phyloP scores from a whole-genome alignment of 2,888 invertebrate genomes.

The Cartodere bifasciata region DNA sequence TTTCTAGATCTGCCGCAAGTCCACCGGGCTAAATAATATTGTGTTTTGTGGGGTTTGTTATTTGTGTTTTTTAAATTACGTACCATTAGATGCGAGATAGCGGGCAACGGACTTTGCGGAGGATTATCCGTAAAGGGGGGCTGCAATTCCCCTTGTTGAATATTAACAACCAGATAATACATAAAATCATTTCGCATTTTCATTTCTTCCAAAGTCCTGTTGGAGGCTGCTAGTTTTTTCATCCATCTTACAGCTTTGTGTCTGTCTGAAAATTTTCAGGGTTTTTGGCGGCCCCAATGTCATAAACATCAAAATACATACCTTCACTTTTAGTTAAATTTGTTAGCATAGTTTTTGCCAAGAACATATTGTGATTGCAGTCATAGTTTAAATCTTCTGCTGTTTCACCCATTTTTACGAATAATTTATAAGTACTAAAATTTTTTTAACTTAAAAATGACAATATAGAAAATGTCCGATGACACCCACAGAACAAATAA shows the following conservation, averaged over 20 bases:
- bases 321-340: constrained; percentile 30
- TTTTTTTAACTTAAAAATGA: background rate
- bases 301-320: constrained; percentile 13
- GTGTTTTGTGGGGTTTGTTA: background rate
- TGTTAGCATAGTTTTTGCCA: constrained; percentile 36
- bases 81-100: constrained; percentile 36
- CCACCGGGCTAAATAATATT: constrained; percentile 29
- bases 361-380: constrained; percentile 39
- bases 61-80: constrained; percentile 12
- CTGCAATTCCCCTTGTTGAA: constrained; percentile 36
- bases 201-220: constrained; percentile 38
- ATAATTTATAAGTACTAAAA: constrained; percentile 1
- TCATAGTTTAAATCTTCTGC: constrained; percentile 39
- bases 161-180: constrained; percentile 38
- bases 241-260: constrained; percentile 38
- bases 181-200: constrained; percentile 41
- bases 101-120: constrained; percentile 35
- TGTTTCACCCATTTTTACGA: constrained; percentile 30
- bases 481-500: no score
- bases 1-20: constrained; percentile 18
- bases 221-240: constrained; percentile 36
- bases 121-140: constrained; percentile 39
- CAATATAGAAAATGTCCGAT: background rate
- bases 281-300: background rate
- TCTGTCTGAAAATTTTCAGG: constrained; percentile 29